A percentile compares a stretch with the other conserved stretches of the same genome.
Conservation (phyloP, 1,140 invertebrate species). For the Drosophila navojoa region DNA sequence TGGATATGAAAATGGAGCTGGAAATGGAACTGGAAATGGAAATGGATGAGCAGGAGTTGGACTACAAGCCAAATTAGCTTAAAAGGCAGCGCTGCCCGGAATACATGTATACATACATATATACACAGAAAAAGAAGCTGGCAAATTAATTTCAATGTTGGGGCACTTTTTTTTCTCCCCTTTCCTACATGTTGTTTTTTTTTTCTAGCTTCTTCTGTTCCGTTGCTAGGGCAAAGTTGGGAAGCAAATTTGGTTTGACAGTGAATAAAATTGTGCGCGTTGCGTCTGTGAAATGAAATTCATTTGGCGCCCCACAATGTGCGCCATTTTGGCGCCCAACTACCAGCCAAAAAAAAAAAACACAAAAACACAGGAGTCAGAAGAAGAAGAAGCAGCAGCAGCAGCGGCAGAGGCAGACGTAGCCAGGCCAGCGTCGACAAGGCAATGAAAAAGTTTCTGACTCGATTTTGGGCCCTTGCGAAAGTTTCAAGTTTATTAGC, state of each 20-base stretch:
- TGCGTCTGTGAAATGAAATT: slow-evolving; percentile 77
- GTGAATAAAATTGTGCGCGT: slow-evolving; percentile 74
- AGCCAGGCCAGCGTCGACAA: slow-evolving; percentile 20
- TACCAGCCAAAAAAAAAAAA: slow-evolving; percentile 1
- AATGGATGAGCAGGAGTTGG: slow-evolving; percentile 12
- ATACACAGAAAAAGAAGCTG: slow-evolving; percentile 31
- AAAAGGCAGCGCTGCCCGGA: slow-evolving; percentile 41
- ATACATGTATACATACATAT: too few relatives aligned
- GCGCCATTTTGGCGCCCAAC: slow-evolving; percentile 53
- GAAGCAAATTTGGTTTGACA: slow-evolving; percentile 73
- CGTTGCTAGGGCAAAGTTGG: slow-evolving; percentile 28
- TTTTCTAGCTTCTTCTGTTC: neutral
- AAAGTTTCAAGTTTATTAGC: slow-evolving; percentile 79
- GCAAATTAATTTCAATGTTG: slow-evolving; percentile 71
- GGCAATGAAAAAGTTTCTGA: slow-evolving; percentile 71
- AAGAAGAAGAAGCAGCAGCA: neutral
- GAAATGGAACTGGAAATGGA: neutral
- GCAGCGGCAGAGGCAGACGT: neutral
- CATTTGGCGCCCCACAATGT: slow-evolving; percentile 67
- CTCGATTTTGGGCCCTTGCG: slow-evolving; percentile 31
- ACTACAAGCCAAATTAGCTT: slow-evolving; percentile 63
- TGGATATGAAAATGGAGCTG: neutral
- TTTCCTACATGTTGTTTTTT: neutral
- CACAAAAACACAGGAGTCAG: too few relatives aligned
- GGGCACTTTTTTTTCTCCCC: slow-evolving; percentile 1